These are phyloP conservation scores for Poecile montanus DNA, from an alignment of 2,797 vertebrate species.

Conservation along the genomic window DNA sequence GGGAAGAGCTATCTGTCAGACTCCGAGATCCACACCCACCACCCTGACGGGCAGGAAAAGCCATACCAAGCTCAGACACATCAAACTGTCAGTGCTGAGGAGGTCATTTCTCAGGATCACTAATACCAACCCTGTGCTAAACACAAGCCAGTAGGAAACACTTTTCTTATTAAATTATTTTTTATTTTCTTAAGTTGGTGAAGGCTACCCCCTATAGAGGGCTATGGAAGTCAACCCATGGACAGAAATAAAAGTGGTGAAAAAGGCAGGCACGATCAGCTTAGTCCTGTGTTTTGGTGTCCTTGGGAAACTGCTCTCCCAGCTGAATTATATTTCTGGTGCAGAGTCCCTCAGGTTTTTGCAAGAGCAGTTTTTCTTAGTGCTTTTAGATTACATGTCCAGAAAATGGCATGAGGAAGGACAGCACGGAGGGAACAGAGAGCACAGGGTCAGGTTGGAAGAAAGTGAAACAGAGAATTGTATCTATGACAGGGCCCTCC, in stretches of 20 bases:
- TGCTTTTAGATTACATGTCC: background rate
- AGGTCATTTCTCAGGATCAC: background rate
- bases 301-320: background rate
- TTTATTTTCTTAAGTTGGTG: background rate
- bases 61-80: background rate
- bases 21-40: background rate
- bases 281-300: background rate
- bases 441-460: background rate
- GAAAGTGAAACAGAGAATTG: background rate
- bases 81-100: background rate
- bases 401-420: background rate
- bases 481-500: background rate
- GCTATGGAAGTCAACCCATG: background rate
- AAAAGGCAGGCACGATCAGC: background rate
- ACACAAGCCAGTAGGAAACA: background rate
- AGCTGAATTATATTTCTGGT: background rate
- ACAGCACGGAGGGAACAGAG: background rate
- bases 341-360: background rate
- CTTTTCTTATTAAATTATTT: background rate
- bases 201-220: background rate
- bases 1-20: background rate
- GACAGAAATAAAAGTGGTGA: background rate
- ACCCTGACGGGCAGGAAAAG: background rate
- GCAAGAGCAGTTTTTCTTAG: background rate
- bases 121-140: background rate